Percentiles rank a stretch among this genome's conserved stretches.
phyloP scores from a whole-genome alignment of 2,113 vertebrate species.

The Tympanuchus pallidicinctus region DNA sequence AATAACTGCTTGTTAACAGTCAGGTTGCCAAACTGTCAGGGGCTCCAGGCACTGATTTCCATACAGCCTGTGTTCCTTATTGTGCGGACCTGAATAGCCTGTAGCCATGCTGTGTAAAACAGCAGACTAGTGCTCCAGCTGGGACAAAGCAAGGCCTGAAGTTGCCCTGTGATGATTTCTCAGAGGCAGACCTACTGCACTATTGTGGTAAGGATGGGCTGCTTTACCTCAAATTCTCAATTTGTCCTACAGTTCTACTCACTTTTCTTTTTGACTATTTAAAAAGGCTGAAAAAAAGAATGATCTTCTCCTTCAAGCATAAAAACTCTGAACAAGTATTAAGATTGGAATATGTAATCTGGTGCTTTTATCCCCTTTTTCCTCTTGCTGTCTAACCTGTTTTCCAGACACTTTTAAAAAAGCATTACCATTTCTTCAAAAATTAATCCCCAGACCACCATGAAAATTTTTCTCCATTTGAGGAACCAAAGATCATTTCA shows the following conservation, averaged over 20 bases:
- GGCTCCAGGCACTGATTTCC: background rate
- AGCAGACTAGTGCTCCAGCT: background rate
- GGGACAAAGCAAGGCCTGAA: background rate
- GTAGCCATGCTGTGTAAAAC: background rate
- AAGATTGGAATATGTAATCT: background rate
- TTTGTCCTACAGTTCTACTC: background rate
- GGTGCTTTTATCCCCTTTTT: background rate
- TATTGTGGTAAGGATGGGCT: background rate
- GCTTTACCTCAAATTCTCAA: background rate
- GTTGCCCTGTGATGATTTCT: background rate
- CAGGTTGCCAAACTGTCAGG: background rate
- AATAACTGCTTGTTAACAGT: background rate
- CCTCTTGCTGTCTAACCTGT: background rate
- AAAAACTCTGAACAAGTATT: background rate
- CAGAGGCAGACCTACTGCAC: background rate
- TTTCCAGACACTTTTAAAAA: fast-evolving
- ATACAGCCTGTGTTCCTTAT: background rate
- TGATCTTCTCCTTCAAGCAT: background rate
- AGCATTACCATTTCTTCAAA: background rate
- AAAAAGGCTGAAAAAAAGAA: background rate
- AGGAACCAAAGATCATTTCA: background rate
- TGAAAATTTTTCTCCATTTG: background rate
- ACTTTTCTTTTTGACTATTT: background rate
- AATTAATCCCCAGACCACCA: background rate
- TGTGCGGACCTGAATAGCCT: fast-evolving